These are phyloP conservation scores for Kradibia gibbosae DNA, from an alignment of 1,140 invertebrate species.

Conservation along the genomic window DNA sequence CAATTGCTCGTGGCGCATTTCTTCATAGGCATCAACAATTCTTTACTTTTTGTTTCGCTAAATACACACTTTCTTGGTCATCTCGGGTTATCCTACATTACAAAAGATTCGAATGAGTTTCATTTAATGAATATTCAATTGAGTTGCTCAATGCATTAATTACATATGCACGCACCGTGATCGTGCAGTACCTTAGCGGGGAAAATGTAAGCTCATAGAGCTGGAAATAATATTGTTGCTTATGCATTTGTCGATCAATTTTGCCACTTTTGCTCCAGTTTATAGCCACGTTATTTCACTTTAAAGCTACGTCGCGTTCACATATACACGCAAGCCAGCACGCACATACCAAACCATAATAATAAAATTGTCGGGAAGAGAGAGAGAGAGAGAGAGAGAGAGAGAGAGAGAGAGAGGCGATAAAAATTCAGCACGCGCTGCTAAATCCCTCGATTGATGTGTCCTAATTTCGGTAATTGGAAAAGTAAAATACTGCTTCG, in stretches of 20 bases:
- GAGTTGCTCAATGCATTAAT: not conserved
- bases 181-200: not conserved
- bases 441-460: not conserved
- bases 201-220: not conserved
- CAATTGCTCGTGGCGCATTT: not conserved
- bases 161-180: not conserved
- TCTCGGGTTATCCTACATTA: not conserved
- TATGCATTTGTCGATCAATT: no score
- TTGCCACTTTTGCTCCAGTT: no score
- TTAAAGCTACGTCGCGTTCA: not conserved
- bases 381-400: not conserved
- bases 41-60: not conserved
- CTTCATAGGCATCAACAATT: not conserved
- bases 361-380: not conserved
- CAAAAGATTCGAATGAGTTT: not conserved
- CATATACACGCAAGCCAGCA: no score
- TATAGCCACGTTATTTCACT: not conserved
- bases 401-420: not conserved
- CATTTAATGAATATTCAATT: not conserved
- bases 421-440: no score
- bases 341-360: not conserved
- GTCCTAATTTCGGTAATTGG: not conserved
- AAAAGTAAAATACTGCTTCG: not conserved
- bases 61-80: not conserved
- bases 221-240: not conserved